phyloP scores from a whole-genome alignment of 2,113 vertebrate species.

The Poeciliopsis prolifica region DNA sequence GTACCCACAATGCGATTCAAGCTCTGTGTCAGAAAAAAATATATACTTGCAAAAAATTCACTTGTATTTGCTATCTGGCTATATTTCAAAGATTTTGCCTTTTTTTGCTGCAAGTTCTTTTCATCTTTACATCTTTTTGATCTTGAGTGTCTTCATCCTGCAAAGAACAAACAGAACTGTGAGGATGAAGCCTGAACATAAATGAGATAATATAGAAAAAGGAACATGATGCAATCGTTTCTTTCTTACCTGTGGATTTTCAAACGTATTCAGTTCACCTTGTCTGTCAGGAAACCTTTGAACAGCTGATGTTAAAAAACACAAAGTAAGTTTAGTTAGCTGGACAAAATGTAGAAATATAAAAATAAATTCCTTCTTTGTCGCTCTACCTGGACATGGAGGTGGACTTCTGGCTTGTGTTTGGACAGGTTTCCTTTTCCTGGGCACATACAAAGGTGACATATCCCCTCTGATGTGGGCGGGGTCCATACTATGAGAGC shows the following conservation, averaged over 20 bases:
- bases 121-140: constrained; percentile 67
- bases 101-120: constrained; percentile 68
- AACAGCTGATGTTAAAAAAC: constrained; percentile 33
- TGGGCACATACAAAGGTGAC: constrained; percentile 70
- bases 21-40: too few relatives aligned
- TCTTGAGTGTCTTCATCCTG: constrained; percentile 60
- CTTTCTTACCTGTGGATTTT: constrained; percentile 48
- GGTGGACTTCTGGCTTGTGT: constrained; percentile 60
- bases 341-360: not conserved
- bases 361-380: not conserved
- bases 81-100: constrained; percentile 51
- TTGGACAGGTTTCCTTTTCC: constrained; percentile 73
- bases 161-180: constrained; percentile 45
- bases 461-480: constrained; percentile 50
- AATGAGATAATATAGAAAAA: not conserved
- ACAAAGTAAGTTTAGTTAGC: not conserved
- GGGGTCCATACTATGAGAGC: constrained; percentile 61
- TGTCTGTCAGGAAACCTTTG: constrained; percentile 51
- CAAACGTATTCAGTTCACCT: constrained; percentile 39
- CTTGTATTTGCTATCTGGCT: not conserved
- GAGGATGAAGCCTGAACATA: not conserved
- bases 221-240: not conserved
- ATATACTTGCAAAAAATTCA: too few relatives aligned
- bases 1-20: too few relatives aligned
- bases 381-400: constrained; percentile 55